These are phyloP conservation scores for Myotis brandtii DNA, from an alignment of 2,113 vertebrate genomes.

Conservation along the genomic window DNA sequence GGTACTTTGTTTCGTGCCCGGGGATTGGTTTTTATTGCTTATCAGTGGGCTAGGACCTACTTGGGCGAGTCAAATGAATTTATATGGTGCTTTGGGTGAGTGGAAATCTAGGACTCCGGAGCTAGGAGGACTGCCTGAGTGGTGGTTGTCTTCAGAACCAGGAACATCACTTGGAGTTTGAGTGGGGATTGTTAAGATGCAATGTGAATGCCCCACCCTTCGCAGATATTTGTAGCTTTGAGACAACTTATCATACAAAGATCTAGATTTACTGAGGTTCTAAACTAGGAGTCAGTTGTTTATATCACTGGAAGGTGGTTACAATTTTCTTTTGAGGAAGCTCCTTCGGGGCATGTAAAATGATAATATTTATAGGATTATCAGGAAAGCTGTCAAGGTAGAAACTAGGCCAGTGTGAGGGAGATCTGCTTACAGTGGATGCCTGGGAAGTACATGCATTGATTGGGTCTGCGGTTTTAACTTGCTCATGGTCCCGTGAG, in stretches of 20 bases:
- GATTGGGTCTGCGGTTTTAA: neutral
- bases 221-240: neutral
- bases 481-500: neutral
- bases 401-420: neutral
- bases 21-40: neutral
- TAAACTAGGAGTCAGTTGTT: neutral
- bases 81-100: neutral
- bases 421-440: neutral
- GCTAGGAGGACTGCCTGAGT: neutral
- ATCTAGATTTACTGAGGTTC: neutral
- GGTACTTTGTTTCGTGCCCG: neutral
- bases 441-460: neutral
- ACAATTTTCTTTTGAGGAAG: neutral
- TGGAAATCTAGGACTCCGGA: neutral
- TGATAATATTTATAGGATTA: neutral
- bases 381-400: neutral
- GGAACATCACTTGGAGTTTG: neutral
- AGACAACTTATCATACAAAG: neutral
- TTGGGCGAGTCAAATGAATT: neutral
- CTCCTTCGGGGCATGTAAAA: neutral
- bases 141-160: neutral
- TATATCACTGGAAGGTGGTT: neutral
- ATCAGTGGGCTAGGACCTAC: neutral
- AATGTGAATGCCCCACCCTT: accelerated
- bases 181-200: neutral